Percentiles rank a stretch among this genome's conserved stretches.
phyloP scores from a whole-genome alignment of 2,797 vertebrate genomes.

The Lindbergichthys nudifrons region DNA sequence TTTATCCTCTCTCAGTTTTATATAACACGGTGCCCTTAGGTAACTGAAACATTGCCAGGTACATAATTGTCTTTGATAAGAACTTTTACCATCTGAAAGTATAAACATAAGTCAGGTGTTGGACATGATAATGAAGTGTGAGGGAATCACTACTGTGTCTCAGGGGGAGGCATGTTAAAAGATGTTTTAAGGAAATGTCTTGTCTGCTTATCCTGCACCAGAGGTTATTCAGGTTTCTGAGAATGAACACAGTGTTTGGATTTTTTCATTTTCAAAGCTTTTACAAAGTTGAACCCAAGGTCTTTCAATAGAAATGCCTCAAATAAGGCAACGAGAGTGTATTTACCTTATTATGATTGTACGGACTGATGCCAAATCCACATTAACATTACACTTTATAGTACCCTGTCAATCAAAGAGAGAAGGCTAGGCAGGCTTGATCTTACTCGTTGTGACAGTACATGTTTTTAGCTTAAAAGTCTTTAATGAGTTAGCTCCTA shows the following conservation, averaged over 20 bases:
- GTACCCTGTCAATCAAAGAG: too few species aligned
- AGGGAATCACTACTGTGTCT: constrained; percentile 49
- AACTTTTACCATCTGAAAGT: constrained; percentile 36
- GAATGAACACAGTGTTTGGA: background rate
- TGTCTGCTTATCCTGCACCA: constrained; percentile 5
- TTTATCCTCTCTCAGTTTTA: constrained; percentile 26
- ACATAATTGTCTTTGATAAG: constrained; percentile 61
- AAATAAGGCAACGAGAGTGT: too few species aligned
- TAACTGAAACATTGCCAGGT: constrained; percentile 35
- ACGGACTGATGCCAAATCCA: too few species aligned
- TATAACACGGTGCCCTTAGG: constrained; percentile 31
- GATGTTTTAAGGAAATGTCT: constrained; percentile 47
- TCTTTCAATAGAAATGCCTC: constrained; percentile 13
- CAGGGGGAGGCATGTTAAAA: constrained; percentile 47
- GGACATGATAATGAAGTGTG: constrained; percentile 66
- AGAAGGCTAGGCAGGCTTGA: background rate
- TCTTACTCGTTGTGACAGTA: background rate
- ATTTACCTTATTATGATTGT: too few species aligned
- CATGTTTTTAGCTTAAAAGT: background rate
- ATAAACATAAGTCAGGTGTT: constrained; percentile 60
- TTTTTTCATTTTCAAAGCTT: constrained; percentile 23
- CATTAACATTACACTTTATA: too few species aligned
- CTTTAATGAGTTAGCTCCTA: background rate
- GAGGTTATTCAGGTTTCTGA: constrained; percentile 20
- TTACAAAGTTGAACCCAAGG: constrained; percentile 5